A percentile compares a stretch with the other conserved stretches of the same genome.
Evolutionary conservation across 2,113 vertebrate genomes (phyloP).

Genomic region (Chaetodon auriga): DNA sequence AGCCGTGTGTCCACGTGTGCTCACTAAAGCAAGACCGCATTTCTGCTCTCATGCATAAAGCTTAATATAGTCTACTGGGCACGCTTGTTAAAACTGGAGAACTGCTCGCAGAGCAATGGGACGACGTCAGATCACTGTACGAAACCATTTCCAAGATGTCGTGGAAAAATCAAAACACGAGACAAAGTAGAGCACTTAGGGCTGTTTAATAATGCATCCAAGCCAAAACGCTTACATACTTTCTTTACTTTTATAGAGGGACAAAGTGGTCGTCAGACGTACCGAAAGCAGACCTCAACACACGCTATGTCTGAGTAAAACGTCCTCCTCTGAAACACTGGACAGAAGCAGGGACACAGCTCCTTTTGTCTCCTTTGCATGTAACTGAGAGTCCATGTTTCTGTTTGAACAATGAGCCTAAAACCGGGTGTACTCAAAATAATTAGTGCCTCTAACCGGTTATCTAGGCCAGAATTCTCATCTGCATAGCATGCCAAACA

Average conservation of each 20-base stretch:
- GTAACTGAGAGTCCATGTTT: not conserved
- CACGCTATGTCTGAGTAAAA: not conserved
- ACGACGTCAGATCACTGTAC: constrained; percentile 32
- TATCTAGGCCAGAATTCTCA: constrained; percentile 65
- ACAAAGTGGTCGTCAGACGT: constrained; percentile 4
- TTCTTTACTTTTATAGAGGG: constrained; percentile 18
- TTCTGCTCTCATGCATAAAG: constrained; percentile 8
- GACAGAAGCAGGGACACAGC: not conserved
- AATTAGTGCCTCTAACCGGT: constrained; percentile 38
- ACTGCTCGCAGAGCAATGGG: constrained; percentile 5
- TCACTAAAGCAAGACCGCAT: constrained; percentile 32
- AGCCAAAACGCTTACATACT: constrained; percentile 20
- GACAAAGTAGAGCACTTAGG: constrained; percentile 67
- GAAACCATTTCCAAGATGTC: constrained; percentile 25
- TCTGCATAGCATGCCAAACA: constrained; percentile 59
- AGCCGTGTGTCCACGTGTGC: constrained; percentile 2
- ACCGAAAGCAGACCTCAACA: constrained; percentile 14
- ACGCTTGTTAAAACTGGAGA: not conserved
- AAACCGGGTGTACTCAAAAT: constrained; percentile 35
- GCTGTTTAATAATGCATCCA: constrained; percentile 70
- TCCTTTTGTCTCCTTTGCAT: constrained; percentile 28
- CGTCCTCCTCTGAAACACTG: not conserved
- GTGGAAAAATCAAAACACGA: constrained; percentile 47
- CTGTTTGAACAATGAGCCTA: constrained; percentile 20
- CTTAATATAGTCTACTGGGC: constrained; percentile 18